Evolutionary conservation across 2,113 vertebrate genomes (phyloP), one percentile per base, ranked within the genome.

Genomic region (Sceloporus undulatus): DNA sequence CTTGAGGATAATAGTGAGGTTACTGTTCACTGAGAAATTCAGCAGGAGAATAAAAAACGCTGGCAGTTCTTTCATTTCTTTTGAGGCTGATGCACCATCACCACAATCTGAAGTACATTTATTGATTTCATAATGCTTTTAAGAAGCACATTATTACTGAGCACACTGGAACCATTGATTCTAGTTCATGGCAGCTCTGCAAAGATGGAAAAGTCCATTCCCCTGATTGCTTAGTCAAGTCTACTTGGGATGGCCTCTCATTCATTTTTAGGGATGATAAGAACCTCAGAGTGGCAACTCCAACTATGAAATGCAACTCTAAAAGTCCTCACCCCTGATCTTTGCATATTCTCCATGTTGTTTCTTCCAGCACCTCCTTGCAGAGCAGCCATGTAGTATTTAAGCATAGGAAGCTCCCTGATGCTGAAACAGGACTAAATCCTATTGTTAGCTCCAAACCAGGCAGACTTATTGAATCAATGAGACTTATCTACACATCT

Each of bases 81-180:
- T 9, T 4, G 38, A 34, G 73, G 62, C 21, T 52, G 19, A 2
- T 40, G 13, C 2, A 13, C 87, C 75, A 48, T 81, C 59, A 56
- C 34, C 18, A n/a, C 10, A 29, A 25, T 14, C 65, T 23, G 38
- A 59, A 85, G 48, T 10, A 23, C 74, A 70, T 88, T 56, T 77
- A 77, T 88, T 14, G 87, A 77, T 88, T 84, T 78, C 81, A 21
- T 68, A 86, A 86, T 86, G 85, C 85, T 86, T 79, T 71, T 86
- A 78, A 78, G 75, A 77, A 79, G 75, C 27, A 13, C 40, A 83
- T 66, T 70, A 81, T 81, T 82, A 42, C 25, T 62, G 68, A 62
- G 59, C 19, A 42, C 74, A 40, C 16, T 70, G 48, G 25, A 59
- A 48, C 25, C 82, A 84, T 78, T 88, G 82, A 79, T 84, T 84